Conservation (phyloP, 2,113 vertebrate species). For the Urocolius indicus region DNA sequence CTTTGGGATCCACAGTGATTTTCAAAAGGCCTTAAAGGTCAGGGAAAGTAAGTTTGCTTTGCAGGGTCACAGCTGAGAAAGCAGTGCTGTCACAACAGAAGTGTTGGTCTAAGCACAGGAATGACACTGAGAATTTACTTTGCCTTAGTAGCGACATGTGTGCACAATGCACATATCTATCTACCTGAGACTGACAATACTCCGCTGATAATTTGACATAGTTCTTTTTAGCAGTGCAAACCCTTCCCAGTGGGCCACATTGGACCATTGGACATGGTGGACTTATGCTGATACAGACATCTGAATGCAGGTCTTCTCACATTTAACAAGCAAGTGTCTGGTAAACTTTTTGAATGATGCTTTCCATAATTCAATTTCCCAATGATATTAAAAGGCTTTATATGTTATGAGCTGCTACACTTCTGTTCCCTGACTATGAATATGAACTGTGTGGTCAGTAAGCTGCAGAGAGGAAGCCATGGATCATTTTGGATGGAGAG, state of each 20-base stretch:
- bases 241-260: background rate
- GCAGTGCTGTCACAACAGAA: background rate
- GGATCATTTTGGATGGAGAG: background rate
- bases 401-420: background rate
- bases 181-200: background rate
- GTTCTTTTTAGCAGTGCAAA: background rate
- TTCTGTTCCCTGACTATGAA: background rate
- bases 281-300: background rate
- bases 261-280: background rate
- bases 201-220: background rate
- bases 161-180: background rate
- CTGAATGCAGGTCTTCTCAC: background rate
- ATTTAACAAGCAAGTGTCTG: background rate
- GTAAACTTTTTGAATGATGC: background rate
- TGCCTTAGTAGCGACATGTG: background rate
- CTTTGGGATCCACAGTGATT: background rate
- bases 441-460: background rate
- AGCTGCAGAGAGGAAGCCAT: background rate
- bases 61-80: background rate
- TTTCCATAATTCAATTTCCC: background rate
- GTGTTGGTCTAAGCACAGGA: background rate
- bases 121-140: background rate
- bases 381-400: background rate
- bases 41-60: slow-evolving; percentile 4
- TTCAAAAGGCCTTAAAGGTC: background rate